phyloP scores from a whole-genome alignment of 2,888 invertebrate genomes.

The Bombylius discolor region DNA sequence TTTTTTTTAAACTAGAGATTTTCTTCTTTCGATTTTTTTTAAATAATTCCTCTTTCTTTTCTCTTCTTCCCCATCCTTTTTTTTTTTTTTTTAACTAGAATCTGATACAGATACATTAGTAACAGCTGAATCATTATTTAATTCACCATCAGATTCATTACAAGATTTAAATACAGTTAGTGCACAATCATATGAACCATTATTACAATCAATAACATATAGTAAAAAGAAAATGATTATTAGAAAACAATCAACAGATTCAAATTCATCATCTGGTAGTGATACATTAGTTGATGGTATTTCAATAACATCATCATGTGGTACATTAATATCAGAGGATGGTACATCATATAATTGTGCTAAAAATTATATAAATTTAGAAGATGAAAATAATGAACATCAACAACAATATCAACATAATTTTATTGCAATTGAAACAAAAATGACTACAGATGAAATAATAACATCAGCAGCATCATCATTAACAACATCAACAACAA shows the following conservation, averaged over 20 bases:
- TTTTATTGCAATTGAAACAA: background rate
- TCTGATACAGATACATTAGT: constrained; percentile 37
- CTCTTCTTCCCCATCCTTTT: background rate
- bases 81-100: constrained; percentile 24
- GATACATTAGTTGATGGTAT: constrained; percentile 17
- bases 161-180: constrained; percentile 12
- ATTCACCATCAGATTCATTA: constrained; percentile 16
- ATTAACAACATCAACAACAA: no score
- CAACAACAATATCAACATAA: background rate
- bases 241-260: constrained; percentile 12
- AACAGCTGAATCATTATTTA: constrained; percentile 22
- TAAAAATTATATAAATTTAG: constrained; percentile 1
- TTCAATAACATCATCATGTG: constrained; percentile 37
- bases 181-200: constrained; percentile 8
- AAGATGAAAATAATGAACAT: background rate
- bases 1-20: background rate
- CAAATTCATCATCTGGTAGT: constrained; percentile 14
- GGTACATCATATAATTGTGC: constrained; percentile 43
- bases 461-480: no score
- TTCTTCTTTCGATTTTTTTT: background rate
- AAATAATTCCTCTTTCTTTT: background rate
- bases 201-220: constrained; percentile 6
- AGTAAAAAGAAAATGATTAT: constrained; percentile 2
- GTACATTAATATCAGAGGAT: constrained; percentile 42
- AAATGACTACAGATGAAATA: no score